phyloP scores from a whole-genome alignment of 2,888 invertebrate genomes.

The Stramonita haemastoma region DNA sequence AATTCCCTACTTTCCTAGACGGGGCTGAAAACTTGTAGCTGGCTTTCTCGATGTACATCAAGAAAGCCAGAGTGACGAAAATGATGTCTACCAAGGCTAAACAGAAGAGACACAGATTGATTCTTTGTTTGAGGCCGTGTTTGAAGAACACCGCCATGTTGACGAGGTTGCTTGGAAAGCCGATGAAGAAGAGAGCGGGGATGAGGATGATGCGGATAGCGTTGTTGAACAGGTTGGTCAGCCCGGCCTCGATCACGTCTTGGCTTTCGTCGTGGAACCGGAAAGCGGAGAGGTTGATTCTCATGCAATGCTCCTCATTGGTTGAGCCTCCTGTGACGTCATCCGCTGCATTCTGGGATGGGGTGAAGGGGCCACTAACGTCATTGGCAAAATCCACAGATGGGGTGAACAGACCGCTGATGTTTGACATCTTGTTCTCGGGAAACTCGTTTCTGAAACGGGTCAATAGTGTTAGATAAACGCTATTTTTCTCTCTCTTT shows the following conservation, averaged over 20 bases:
- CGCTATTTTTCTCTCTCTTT: too few relatives aligned
- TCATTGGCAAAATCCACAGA: too few relatives aligned
- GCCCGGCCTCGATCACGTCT: not conserved
- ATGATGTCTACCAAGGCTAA: not conserved
- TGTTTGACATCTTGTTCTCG: too few relatives aligned
- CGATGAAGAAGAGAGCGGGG: not conserved
- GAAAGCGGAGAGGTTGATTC: not conserved
- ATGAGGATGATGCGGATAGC: not conserved
- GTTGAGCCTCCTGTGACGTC: not conserved
- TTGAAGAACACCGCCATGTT: slow-evolving; percentile 7
- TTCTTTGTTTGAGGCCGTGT: not conserved
- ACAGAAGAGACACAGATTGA: slow-evolving; percentile 16
- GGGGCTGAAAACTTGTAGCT: not conserved
- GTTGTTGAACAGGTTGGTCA: not conserved
- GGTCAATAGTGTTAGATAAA: too few relatives aligned
- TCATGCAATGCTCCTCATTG: not conserved
- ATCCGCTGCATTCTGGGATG: not conserved
- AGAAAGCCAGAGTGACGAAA: not conserved
- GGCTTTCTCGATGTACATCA: not conserved
- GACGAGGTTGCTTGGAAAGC: slow-evolving; percentile 2
- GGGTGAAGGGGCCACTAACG: too few relatives aligned
- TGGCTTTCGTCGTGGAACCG: not conserved
- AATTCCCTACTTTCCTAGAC: not conserved
- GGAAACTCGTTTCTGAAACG: too few relatives aligned
- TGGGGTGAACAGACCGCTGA: too few relatives aligned